These are phyloP conservation scores for Grapholita molesta DNA, from an alignment of 1,140 invertebrate species.

Conservation along the genomic window DNA sequence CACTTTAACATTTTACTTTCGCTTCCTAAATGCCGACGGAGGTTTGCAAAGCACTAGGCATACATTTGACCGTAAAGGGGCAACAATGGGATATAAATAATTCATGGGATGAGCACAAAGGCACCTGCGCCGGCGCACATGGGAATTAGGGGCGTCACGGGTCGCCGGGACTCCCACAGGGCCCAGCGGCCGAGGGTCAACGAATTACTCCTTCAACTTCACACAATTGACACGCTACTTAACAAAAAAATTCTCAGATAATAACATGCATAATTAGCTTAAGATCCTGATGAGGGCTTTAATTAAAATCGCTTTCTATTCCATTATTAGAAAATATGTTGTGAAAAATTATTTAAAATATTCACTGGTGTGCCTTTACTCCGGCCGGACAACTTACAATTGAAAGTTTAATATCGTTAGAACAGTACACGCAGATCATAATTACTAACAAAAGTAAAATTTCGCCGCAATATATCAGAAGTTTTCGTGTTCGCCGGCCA, in stretches of 20 bases:
- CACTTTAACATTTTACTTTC: not conserved
- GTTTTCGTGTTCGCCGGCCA: not conserved
- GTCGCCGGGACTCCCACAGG: slow-evolving; percentile 2
- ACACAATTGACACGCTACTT: not conserved
- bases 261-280: not conserved
- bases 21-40: not conserved
- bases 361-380: not conserved
- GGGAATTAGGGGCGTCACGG: slow-evolving; percentile 12
- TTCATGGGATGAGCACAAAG: slow-evolving; percentile 11
- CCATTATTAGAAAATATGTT: not conserved
- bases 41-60: not conserved
- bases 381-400: not conserved
- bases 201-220: not conserved
- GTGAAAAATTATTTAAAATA: not conserved
- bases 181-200: not conserved
- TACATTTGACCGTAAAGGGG: slow-evolving; percentile 7
- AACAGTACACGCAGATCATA: not conserved
- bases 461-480: slow-evolving; percentile 11
- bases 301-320: not conserved
- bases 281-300: not conserved
- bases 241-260: not conserved
- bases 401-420: slow-evolving; percentile 4
- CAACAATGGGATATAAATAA: slow-evolving; percentile 5
- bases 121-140: slow-evolving; percentile 3
- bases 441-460: slow-evolving; percentile 12